These are phyloP conservation scores for Lepas anatifera DNA, from an alignment of 2,888 invertebrate genomes.

Conservation along the genomic window DNA sequence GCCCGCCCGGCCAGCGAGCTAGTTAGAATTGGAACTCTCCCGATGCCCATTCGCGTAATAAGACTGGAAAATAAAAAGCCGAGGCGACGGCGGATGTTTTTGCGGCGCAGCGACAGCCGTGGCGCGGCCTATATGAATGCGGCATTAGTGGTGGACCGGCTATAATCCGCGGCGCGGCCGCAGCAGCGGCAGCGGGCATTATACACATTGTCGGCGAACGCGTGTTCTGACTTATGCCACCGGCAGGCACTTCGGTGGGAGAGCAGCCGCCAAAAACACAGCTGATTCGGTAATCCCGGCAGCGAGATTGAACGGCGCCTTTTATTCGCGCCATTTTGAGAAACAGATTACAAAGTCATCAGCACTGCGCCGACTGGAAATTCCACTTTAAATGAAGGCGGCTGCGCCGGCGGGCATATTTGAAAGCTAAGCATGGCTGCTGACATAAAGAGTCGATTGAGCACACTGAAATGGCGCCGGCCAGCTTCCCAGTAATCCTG, in stretches of 20 bases:
- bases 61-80: not conserved
- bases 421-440: slow-evolving; percentile 5
- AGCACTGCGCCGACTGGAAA: not conserved
- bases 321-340: slow-evolving; percentile 12
- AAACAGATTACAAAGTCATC: slow-evolving; percentile 11
- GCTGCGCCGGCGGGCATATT: not conserved
- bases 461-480: not conserved
- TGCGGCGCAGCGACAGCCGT: not conserved
- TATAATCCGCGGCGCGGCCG: not conserved
- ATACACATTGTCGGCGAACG: not conserved
- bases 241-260: too few relatives aligned
- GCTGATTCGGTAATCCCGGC: not conserved
- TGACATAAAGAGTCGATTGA: slow-evolving; percentile 6
- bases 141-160: not conserved
- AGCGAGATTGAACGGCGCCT: slow-evolving; percentile 4
- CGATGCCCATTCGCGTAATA: slow-evolving; percentile 5
- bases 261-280: too few relatives aligned
- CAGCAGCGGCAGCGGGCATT: not conserved
- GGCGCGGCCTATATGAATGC: not conserved
- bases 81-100: not conserved
- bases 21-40: slow-evolving; percentile 9
- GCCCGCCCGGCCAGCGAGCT: not conserved
- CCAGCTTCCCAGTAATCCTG: not conserved
- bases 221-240: not conserved
- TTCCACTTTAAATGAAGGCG: slow-evolving; percentile 3